These are phyloP conservation scores for Octodon degus DNA, from an alignment of 2,113 vertebrate species.

Conservation along the genomic window DNA sequence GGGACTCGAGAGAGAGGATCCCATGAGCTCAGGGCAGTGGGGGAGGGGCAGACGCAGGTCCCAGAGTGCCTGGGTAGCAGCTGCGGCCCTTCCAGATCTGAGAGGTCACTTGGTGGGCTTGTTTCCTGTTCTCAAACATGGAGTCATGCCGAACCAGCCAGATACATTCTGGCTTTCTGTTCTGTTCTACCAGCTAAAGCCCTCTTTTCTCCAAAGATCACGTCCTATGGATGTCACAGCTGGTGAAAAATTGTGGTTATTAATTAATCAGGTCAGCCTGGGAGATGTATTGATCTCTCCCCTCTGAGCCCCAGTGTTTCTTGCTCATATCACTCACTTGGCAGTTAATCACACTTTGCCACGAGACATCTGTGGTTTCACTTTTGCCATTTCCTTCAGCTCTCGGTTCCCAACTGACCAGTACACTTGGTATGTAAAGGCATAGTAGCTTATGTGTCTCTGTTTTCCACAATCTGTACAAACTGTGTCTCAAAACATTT, in stretches of 20 bases:
- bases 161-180: not conserved
- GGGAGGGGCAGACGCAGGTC: not conserved
- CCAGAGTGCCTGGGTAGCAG: no score
- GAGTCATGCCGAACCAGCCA: not conserved
- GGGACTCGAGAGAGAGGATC: not conserved
- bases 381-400: slow-evolving; percentile 45
- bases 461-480: slow-evolving; percentile 27
- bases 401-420: slow-evolving; percentile 39
- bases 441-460: not conserved
- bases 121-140: not conserved
- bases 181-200: not conserved
- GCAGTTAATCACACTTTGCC: slow-evolving; percentile 56
- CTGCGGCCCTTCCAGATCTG: not conserved
- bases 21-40: no score
- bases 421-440: not conserved
- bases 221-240: not conserved
- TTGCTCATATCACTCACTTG: slow-evolving; percentile 26
- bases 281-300: slow-evolving; percentile 51
- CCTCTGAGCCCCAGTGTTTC: not conserved
- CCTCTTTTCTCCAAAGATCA: not conserved
- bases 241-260: slow-evolving; percentile 25
- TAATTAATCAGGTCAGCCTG: slow-evolving; percentile 38
- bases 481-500: not conserved
- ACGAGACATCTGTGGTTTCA: slow-evolving; percentile 42
- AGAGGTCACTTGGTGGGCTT: not conserved